Evolutionary conservation across 2,113 vertebrate genomes (phyloP), one percentile per base, ranked within the genome.

Genomic region (Sigmodon hispidus): DNA sequence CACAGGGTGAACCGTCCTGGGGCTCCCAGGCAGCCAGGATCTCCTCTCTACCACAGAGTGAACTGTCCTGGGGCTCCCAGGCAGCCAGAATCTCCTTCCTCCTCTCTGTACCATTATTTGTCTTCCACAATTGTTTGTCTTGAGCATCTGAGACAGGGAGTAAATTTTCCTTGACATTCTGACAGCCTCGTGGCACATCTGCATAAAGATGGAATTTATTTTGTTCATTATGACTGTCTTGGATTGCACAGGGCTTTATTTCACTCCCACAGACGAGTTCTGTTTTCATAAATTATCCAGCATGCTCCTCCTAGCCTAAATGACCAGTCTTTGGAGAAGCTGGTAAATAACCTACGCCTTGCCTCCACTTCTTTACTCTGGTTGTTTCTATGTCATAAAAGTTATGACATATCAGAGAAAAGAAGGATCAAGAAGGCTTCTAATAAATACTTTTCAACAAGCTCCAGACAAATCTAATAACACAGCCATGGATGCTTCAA

Each of bases 261-360:
- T 98, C 97, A 96, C 90, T 97, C 95, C 94, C 84, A 75, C 93
- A 96, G 98, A 96, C 93, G 96, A 87, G 97, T 97, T 97, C 97
- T 92, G 95, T 97, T 97, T 94, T 97, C 95, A 95, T 98, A 98
- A 98, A 98, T 98, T 98, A 98, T 89, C 96, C 83, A n/a, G 77
- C 75, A 17, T 94, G 45, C 88, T 96, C 96, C 97, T 96, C 0
- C 0, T 31, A 36, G 61, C 61, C 19, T 91, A 97, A 96, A 88
- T 93, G 97, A 96, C 94, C 81, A 83, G 93, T 95, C 97, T 97
- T 93, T 79, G 59, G 95, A 97, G 76, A 93, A 45, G 57, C 97
- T 81, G 87, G 90, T 80, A 96, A 94, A 97, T 97, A 87, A 96
- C 97, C 97, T 97, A 61, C 0, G 36, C 95, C 91, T 97, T 97